Evolutionary conservation across 2,888 invertebrate genomes (phyloP), one percentile per base, ranked within the genome.

Genomic region (Scelioninae gen. 1): DNA sequence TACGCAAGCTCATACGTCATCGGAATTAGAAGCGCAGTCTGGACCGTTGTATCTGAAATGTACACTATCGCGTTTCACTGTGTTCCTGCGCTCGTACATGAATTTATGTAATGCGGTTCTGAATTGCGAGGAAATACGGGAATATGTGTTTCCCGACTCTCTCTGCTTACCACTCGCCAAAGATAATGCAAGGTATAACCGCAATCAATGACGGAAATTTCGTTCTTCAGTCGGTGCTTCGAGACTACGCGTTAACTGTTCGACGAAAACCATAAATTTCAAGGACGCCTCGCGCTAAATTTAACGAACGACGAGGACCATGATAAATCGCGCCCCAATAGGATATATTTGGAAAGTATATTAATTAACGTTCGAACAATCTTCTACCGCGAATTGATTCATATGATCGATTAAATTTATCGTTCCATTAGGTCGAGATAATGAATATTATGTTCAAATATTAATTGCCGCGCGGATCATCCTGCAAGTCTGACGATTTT

Each of bases 1-100:
- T 90, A 90, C 87, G 88, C 89, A 90, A 63, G 90, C 88, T 89
- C 90, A 90, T 90, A 90, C 88, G 90, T 91, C 90, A 90, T 90
- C 88, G 89, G 90, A 90, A 91, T 91, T 91, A 91, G 90, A 89
- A 90, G 86, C 87, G 88, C 88, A 88, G 89, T 88, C 88, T 88
- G 87, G 74, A 86, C 84, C 87, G 87, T 85, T 90, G 89, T 90
- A 90, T 91, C 90, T 90, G 89, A 88, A 90, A 88, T 89, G 87
- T 88, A 89, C 87, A 88, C 89, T 88, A 89, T 89, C 88, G 86
- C 85, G 86, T 74, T 51, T 71, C 38, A 86, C 34, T 87, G 86
- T 87, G 87, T 85, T 86, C 8, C 85, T 84, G 80, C 85, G 60
- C 81, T 53, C 85, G 86, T 86, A 85, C 87, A 87, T 89, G 89